Base-by-base conservation (phyloP, 2,797 vertebrate genomes). In the Pteropus rufus region DNA sequence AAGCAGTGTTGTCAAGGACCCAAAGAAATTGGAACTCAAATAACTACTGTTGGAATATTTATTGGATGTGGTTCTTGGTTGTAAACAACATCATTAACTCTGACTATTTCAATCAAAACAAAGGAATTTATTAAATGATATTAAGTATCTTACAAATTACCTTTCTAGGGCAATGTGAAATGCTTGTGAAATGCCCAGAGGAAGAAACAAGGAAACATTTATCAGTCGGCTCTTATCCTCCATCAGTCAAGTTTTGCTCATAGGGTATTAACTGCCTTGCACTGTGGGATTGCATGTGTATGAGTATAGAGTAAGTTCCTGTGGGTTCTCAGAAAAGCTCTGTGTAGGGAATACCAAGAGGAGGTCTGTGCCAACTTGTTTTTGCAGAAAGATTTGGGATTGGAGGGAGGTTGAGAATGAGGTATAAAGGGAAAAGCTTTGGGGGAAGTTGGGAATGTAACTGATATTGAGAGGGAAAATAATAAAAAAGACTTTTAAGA, bases 81-180 rank as follows among this genome's bases (percentile, higher is more conserved):
- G 54, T 21, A 81, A 76, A 54, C 26, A 89, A 75, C 21, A 54
- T 31, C 62, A 23, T 82, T 87, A 12, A 76, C 39, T 64, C 14
- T 85, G 64, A 82, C 8, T 34, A 73, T n/a, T 92, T 91, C n/a
- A 52, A 72, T 14, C 14, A 75, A 70, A 79, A 87, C 72, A 91
- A 60, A 90, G 24, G 11, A 31, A 58, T 80, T 91, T 95, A 84
- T 75, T 94, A n/a, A 93, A 72, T 4, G 15, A 49, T 95, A 64
- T 72, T 62, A 80, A 89, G 3, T 44, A 67, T 49, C 58, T 72
- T 64, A 73, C 19, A 67, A 54, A 88, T 64, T 31, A 44, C 52
- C 26, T 80, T 41, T 93, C 75, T 80, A 46, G 29, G 83, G n/a
- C 19, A 46, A 24, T 62, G 41, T 65, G 65, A 93, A 85, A 54